Evolutionary conservation across 2,888 invertebrate species (phyloP).

Genomic region (Lasioglossum lativentre): DNA sequence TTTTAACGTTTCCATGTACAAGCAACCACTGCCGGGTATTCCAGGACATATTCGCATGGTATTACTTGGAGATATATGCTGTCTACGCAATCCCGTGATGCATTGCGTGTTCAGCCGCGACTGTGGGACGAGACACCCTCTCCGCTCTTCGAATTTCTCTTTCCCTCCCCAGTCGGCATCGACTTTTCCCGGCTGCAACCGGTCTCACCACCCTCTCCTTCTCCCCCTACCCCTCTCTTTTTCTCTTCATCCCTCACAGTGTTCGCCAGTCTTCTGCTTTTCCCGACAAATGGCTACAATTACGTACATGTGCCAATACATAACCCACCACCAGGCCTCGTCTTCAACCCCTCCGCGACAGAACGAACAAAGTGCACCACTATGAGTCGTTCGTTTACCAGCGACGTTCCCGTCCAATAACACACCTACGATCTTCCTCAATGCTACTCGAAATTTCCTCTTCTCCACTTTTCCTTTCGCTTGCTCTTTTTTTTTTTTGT

Average conservation of each 20-base stretch:
- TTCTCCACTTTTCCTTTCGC: not conserved
- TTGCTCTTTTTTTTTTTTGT: not conserved
- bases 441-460: not conserved
- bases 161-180: slow-evolving; percentile 41
- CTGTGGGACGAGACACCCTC: slow-evolving; percentile 73
- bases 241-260: slow-evolving; percentile 35
- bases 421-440: slow-evolving; percentile 24
- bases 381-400: slow-evolving; percentile 66
- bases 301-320: slow-evolving; percentile 81
- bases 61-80: slow-evolving; percentile 78
- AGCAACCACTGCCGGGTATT: slow-evolving; percentile 23
- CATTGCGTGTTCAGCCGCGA: slow-evolving; percentile 78
- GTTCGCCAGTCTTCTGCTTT: slow-evolving; percentile 60
- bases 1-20: slow-evolving; percentile 69
- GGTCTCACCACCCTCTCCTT: slow-evolving; percentile 42
- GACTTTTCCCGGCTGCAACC: slow-evolving; percentile 52
- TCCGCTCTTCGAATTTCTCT: slow-evolving; percentile 57
- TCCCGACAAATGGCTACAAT: slow-evolving; percentile 81
- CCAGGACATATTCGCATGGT: slow-evolving; percentile 55
- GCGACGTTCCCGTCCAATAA: slow-evolving; percentile 62
- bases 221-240: slow-evolving; percentile 13
- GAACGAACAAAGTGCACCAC: slow-evolving; percentile 67
- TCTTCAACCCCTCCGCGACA: slow-evolving; percentile 42
- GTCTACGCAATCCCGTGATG: slow-evolving; percentile 80
- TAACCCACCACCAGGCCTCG: slow-evolving; percentile 69